These are phyloP conservation scores for Nebria salina DNA, from an alignment of 2,888 invertebrate species.

Conservation along the genomic window DNA sequence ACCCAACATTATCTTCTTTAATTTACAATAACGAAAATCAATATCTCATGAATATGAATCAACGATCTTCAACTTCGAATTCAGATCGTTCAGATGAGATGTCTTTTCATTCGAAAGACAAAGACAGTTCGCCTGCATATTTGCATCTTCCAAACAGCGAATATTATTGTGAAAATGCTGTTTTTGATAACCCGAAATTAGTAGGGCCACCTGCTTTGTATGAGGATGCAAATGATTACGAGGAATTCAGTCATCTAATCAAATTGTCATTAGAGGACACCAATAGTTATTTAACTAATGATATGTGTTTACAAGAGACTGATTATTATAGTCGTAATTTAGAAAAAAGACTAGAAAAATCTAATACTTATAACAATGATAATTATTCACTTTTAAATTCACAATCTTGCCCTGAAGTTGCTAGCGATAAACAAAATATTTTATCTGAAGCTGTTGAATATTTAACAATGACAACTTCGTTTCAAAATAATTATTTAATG, in stretches of 20 bases:
- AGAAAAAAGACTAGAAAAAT: constrained; percentile 26
- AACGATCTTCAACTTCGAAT: constrained; percentile 26
- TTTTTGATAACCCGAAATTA: constrained; percentile 42
- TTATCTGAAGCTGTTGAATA: constrained; percentile 32
- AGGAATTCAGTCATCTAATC: constrained; percentile 38
- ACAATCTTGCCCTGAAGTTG: neutral
- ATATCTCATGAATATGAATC: constrained; percentile 34
- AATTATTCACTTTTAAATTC: neutral
- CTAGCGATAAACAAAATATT: constrained; percentile 26
- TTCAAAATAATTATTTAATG: neutral
- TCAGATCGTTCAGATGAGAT: constrained; percentile 33
- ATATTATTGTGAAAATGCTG: constrained; percentile 40
- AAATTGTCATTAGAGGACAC: constrained; percentile 40
- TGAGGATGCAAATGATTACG: constrained; percentile 33
- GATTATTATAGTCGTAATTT: constrained; percentile 16
- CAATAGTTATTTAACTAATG: constrained; percentile 31
- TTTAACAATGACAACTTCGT: neutral
- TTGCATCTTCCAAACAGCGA: constrained; percentile 8
- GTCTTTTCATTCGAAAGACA: constrained; percentile 24
- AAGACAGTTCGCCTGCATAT: neutral
- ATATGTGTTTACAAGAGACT: constrained; percentile 13
- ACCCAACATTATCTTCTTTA: constrained; percentile 27
- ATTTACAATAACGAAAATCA: constrained; percentile 36
- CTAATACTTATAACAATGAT: constrained; percentile 21
- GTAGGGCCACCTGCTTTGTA: constrained; percentile 28